A percentile compares a stretch with the other conserved stretches of the same genome.
phyloP scores from a whole-genome alignment of 2,113 vertebrate genomes.

The Lampris megalopsis region DNA sequence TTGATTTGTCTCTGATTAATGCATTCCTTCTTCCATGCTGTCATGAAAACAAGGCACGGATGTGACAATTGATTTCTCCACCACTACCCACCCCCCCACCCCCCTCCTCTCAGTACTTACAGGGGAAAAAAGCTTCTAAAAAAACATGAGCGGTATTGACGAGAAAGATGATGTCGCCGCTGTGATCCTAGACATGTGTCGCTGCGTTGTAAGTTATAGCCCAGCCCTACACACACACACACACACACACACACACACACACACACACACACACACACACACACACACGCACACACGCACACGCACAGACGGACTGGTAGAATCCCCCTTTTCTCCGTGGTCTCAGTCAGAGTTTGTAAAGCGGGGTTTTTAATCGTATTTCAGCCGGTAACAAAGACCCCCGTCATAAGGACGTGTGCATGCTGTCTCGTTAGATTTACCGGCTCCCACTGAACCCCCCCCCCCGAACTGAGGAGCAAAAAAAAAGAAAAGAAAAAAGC shows the following conservation, averaged over 20 bases:
- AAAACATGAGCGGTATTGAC: constrained; percentile 48
- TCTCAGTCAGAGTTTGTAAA: not conserved
- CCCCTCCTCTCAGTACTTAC: not conserved
- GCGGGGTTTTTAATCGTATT: constrained; percentile 6
- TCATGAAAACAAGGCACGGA: constrained; percentile 53
- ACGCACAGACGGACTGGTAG: not conserved
- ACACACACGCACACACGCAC: constrained; percentile 3
- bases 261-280: not conserved
- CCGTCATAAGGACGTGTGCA: not conserved
- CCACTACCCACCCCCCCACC: constrained; percentile 8
- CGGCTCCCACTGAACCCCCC: not conserved
- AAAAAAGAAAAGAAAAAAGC: not conserved
- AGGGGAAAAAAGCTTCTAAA: constrained; percentile 45
- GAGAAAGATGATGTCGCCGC: constrained; percentile 72
- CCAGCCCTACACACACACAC: constrained; percentile 42
- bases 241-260: constrained; percentile 15
- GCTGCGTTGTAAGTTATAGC: constrained; percentile 52
- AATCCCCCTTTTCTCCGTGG: not conserved
- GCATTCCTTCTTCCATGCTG: constrained; percentile 30
- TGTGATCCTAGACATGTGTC: constrained; percentile 51
- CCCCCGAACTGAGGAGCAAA: too few species aligned
- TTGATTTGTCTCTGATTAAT: constrained; percentile 68
- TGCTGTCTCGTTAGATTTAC: not conserved
- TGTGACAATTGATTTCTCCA: constrained; percentile 56
- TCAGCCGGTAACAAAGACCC: not conserved